Base-by-base conservation (phyloP, 2,113 vertebrate genomes). In the Tetrao urogallus region DNA sequence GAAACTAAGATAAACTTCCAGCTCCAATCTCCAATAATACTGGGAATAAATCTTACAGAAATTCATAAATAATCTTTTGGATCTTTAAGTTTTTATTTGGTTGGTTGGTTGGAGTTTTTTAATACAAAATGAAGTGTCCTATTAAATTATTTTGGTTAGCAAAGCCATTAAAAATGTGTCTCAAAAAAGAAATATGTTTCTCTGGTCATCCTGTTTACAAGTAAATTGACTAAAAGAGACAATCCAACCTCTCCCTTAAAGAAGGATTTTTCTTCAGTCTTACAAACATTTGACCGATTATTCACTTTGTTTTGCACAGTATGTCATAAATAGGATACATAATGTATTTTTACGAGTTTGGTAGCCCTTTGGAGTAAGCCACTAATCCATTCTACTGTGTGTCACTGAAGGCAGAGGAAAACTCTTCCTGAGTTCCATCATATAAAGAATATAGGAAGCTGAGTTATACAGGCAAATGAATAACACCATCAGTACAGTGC, bases 391-490 rank as follows among this genome's bases (percentile, higher is more conserved):
- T 81, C 15, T 15, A 2, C 6, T 83, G 6, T 42, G 5, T 30
- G 21, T 38, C 67, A 88, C 45, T 70, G 24, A 73, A 82, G 30
- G 24, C 72, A 12, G 42, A 50, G 52, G 25, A 77, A 95, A 81
- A 74, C 2, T 43, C 30, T 86, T 36, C 24, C 25, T 60, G 28
- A 88, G 14, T 61, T 86, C 38, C 52, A 56, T 38, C 50, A 77
- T 25, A 42, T 3, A 72, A 27, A 90, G n/a, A 86, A 85, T 64
- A 28, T 88, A 86, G 56, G 43, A 60, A 8, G 13, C 1, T 83
- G 50, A 90, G 81, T 94, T 84, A 93, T 36, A 28, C 28, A 64
- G n/a, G 63, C 9, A 96, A 88, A 81, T 73, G 27, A 78, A 18
- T n/a, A 90, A 32, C 24, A 83, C 77, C 57, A 86, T 81, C 32